Evolutionary conservation across 2,113 vertebrate genomes (phyloP), one percentile per base, ranked within the genome.

Genomic region (Scytalopus superciliaris): DNA sequence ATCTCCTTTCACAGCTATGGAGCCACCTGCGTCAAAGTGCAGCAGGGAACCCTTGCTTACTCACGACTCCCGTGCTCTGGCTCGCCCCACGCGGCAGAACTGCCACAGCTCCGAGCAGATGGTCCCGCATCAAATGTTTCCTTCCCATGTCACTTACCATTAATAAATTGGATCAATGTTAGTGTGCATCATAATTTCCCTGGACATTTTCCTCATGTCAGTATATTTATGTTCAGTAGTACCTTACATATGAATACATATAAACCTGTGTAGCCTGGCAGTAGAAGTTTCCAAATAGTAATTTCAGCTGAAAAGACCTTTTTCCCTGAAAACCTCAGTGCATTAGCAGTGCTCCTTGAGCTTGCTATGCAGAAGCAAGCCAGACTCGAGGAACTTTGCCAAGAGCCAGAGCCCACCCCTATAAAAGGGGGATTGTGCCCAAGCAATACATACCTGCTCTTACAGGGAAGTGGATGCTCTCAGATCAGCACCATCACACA

Each of bases 1-100:
- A 68, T 77, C 82, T 84, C 91, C 86, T 96, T 87, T 88, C 88
- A 17, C 55, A 93, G 89, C 89, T 57, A 30, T 7, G 8, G 89
- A 85, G 81, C 81, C 96, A 97, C 97, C 96, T 97, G 97, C 84
- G 73, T 96, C 95, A 93, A 60, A 94, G 85, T 70, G 89, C 93
- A 63, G 88, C 13, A 0, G 96, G 96, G 86, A 94, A 90, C 66
- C 83, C 89, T 37, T 7, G 50, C 94, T 91, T 91, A 62, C 86
- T 95, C 84, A 90, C 6, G 7, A 18, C 82, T 92, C 88, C 80
- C 8, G 70, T 3, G 52, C 94, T 87, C 80, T 0, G 2, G 16
- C 59, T 90, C n/a, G 0, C 89, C 56, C 85, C 84, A 42, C 0
- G 93, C 78, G 12, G 69, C 87, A 81, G 93, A 68, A 15, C 87